phyloP scores from a whole-genome alignment of 2,888 invertebrate genomes.

The Dermolepida albohirtum region DNA sequence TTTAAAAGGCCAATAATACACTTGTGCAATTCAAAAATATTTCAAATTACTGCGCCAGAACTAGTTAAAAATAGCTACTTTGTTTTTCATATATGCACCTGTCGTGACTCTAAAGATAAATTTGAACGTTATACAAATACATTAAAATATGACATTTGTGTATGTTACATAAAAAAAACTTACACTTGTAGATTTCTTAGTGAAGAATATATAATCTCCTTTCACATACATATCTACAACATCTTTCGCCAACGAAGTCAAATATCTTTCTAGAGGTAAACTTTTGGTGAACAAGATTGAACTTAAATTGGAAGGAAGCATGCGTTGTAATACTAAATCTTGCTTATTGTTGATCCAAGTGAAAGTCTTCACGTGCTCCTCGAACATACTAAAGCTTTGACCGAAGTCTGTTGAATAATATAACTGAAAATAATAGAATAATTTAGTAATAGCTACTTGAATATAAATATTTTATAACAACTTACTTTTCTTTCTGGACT shows the following conservation, averaged over 20 bases:
- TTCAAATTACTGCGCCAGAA: too few relatives aligned
- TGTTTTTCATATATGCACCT: too few relatives aligned
- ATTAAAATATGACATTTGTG: too few relatives aligned
- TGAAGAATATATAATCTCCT: slow-evolving; percentile 88
- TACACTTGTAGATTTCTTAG: slow-evolving; percentile 74
- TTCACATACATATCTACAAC: slow-evolving; percentile 86
- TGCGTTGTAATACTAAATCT: slow-evolving; percentile 77
- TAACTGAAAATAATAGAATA: slow-evolving; percentile 68
- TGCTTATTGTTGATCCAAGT: slow-evolving; percentile 73
- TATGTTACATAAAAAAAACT: slow-evolving; percentile 55
- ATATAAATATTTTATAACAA: slow-evolving; percentile 1
- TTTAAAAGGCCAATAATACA: too few relatives aligned
- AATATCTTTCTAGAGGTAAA: slow-evolving; percentile 48
- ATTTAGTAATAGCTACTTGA: slow-evolving; percentile 8
- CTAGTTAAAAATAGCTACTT: too few relatives aligned
- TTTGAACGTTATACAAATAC: too few relatives aligned
- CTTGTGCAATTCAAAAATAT: too few relatives aligned
- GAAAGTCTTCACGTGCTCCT: slow-evolving; percentile 82
- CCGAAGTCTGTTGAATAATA: slow-evolving; percentile 84
- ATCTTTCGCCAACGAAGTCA: slow-evolving; percentile 64
- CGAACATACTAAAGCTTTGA: slow-evolving; percentile 75
- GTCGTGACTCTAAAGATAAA: too few relatives aligned
- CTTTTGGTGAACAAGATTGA: slow-evolving; percentile 65
- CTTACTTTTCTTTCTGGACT: slow-evolving; percentile 64
- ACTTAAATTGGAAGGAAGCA: slow-evolving; percentile 71